Evolutionary conservation across 2,797 vertebrate species (phyloP), one percentile per base, ranked within the genome.

Genomic region (Syngnathus rostellatus): DNA sequence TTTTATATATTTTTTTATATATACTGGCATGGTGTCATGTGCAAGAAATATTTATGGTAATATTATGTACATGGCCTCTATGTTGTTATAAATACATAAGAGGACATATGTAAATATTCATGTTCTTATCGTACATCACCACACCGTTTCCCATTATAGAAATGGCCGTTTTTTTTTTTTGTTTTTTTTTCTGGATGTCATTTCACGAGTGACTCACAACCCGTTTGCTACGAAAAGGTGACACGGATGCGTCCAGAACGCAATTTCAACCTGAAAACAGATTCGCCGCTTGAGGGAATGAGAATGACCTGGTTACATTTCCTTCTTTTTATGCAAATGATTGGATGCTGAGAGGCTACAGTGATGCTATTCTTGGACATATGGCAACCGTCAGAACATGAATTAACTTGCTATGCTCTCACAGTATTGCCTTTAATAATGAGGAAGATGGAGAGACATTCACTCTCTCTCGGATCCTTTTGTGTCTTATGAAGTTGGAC

Each of bases 401-500:
- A 71, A 74, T 76, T 69, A 72, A 68, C 55, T 60, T 68, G 10
- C 5, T 68, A 70, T 31, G 64, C 69, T 75, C 60, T 79, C 68
- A 38, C 17, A 55, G 64, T 23, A 21, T 59, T 53, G 69, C 58
- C 37, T 74, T 65, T 53, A 63, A 66, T 66, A 67, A 72, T 74
- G 78, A 75, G 14, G 54, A 57, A 37, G 54, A 57, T 37, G 54
- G 62, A 53, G 65, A 70, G 74, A 68, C 70, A 67, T 11, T 68
- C 65, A 43, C 76, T 77, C 76, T 70, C 60, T 64, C 19, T 43
- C 62, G 41, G 41, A 2, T 68, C 61, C 70, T 65, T 72, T 83
- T 82, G 77, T 86, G 68, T 69, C 31, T 14, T 11, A 21, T 48
- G 74, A 84, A 80, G 72, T 79, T 72, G 71, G 70, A 25, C 72